These are phyloP conservation scores for Cydia strobilella DNA, from an alignment of 1,140 invertebrate genomes.

Conservation along the genomic window DNA sequence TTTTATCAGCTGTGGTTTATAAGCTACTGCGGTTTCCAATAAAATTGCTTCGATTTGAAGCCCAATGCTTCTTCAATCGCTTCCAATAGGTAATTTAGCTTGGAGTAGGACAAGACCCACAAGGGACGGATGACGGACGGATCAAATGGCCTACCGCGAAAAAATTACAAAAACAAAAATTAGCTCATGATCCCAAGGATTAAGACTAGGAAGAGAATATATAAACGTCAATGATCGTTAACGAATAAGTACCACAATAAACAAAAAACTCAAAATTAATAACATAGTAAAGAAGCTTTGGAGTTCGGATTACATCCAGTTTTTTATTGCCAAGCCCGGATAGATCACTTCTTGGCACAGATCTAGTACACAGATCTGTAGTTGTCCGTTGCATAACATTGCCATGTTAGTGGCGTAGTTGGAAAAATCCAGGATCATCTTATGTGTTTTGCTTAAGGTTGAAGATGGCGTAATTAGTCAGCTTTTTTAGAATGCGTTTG, in stretches of 20 bases:
- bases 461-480: background rate
- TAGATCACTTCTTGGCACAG: conserved; percentile 15
- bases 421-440: background rate
- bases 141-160: too few species aligned
- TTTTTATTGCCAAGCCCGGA: conserved; percentile 2
- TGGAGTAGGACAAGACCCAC: too few species aligned
- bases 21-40: too few species aligned
- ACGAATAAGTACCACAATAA: background rate
- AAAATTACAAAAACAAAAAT: too few species aligned
- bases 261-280: background rate
- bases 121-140: too few species aligned
- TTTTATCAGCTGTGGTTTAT: too few species aligned
- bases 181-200: too few species aligned
- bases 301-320: background rate
- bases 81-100: too few species aligned
- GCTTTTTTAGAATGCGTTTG: background rate
- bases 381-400: background rate
- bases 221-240: too few species aligned
- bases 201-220: too few species aligned
- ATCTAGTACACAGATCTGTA: conserved; percentile 2
- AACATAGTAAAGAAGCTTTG: conserved; percentile 5
- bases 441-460: background rate
- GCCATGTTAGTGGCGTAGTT: conserved; percentile 3
- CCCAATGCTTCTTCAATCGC: too few species aligned
- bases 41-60: too few species aligned